phyloP scores from a whole-genome alignment of 1,140 invertebrate genomes.

The Euwallacea similis region DNA sequence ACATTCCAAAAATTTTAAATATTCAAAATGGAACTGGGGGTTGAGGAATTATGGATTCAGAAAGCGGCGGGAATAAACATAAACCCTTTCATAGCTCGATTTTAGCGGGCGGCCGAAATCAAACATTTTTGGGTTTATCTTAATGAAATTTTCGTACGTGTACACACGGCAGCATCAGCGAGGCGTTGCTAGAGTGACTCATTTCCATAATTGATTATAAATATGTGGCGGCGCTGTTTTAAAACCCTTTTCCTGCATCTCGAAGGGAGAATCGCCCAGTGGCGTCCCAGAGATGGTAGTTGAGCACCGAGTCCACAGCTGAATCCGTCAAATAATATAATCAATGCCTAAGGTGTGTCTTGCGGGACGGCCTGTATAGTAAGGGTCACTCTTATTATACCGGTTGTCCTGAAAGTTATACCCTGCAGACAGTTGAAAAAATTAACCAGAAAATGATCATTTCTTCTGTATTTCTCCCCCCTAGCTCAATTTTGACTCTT shows the following conservation, averaged over 20 bases:
- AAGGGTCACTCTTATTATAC: too few relatives aligned
- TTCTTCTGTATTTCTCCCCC: too few relatives aligned
- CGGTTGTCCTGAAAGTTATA: too few relatives aligned
- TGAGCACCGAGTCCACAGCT: neutral
- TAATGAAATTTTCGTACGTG: constrained; percentile 40
- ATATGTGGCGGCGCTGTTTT: constrained; percentile 39
- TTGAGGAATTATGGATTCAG: constrained; percentile 21
- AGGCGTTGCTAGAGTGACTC: constrained; percentile 38
- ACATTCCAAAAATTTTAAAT: constrained; percentile 18
- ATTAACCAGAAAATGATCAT: too few relatives aligned
- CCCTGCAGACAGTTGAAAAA: too few relatives aligned
- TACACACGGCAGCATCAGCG: constrained; percentile 29
- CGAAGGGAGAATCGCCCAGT: constrained; percentile 28
- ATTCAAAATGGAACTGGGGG: constrained; percentile 9
- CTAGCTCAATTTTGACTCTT: too few relatives aligned
- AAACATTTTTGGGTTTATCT: constrained; percentile 40
- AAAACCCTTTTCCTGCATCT: constrained; percentile 38
- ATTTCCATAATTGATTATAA: constrained; percentile 41
- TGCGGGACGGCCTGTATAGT: too few relatives aligned
- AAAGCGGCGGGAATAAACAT: constrained; percentile 29
- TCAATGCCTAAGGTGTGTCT: too few relatives aligned
- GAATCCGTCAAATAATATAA: neutral
- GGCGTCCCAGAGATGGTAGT: constrained; percentile 1
- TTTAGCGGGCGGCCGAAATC: constrained; percentile 27
- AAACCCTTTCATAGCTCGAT: constrained; percentile 32